phyloP scores from a whole-genome alignment of 2,113 vertebrate species.

The Ciconia maguari region DNA sequence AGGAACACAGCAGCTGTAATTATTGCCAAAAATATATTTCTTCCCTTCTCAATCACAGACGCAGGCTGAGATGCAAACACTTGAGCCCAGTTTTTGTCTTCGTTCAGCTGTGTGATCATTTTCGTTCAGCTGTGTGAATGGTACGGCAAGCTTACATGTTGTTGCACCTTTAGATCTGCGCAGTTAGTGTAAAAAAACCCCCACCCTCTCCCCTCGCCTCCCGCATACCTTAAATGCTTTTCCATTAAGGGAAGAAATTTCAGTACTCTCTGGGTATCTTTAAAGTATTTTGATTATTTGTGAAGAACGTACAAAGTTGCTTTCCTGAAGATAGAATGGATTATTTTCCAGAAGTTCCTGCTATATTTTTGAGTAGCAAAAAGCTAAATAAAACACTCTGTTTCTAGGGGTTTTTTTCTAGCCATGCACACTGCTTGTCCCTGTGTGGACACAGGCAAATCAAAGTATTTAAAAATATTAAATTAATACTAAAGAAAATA shows the following conservation, averaged over 20 bases:
- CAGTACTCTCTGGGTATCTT: background rate
- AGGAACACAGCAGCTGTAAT: background rate
- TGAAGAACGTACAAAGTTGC: background rate
- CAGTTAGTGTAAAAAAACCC: background rate
- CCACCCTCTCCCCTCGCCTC: too few species aligned
- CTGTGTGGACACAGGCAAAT: background rate
- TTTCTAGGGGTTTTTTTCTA: background rate
- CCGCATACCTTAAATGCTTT: background rate
- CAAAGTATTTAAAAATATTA: background rate
- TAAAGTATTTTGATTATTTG: background rate
- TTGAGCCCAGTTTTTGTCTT: too few species aligned
- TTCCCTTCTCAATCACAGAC: background rate
- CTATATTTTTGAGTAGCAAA: background rate
- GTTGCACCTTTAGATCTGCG: background rate
- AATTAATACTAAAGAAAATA: background rate
- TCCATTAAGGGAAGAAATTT: background rate
- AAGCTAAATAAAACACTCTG: background rate
- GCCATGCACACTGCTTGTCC: background rate
- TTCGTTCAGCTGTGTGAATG: background rate
- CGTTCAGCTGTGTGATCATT: background rate
- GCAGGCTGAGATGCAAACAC: accelerated
- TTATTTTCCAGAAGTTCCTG: background rate
- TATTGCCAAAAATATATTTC: background rate
- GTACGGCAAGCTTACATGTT: accelerated
- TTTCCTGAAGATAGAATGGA: background rate